Evolutionary conservation across 2,113 vertebrate species (phyloP).

Genomic region (Sinocyclocheilus anshuiensis): DNA sequence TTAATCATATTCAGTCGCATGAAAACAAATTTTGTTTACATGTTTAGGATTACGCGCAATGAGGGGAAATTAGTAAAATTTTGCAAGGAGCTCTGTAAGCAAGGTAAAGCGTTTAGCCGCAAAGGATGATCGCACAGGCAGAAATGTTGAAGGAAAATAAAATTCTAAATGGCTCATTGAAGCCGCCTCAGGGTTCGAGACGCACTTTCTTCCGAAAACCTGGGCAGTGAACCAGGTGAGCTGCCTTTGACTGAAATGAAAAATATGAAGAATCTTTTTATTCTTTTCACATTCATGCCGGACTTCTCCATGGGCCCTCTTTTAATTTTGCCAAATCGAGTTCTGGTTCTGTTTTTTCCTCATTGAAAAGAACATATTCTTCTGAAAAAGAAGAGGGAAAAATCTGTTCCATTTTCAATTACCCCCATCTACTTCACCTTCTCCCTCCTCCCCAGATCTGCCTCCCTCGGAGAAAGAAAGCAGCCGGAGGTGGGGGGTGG

Average conservation of each 20-base stretch:
- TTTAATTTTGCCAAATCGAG: constrained; percentile 57
- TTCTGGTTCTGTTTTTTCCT: constrained; percentile 67
- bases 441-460: constrained; percentile 66
- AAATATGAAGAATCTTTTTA: constrained; percentile 62
- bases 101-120: constrained; percentile 67
- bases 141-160: constrained; percentile 40
- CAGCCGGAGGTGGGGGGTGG: constrained; percentile 37
- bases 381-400: constrained; percentile 61
- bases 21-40: constrained; percentile 82
- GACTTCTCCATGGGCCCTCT: constrained; percentile 26
- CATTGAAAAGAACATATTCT: constrained; percentile 71
- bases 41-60: constrained; percentile 69
- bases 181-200: constrained; percentile 26
- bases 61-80: constrained; percentile 60
- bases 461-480: constrained; percentile 70
- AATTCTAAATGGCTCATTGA: constrained; percentile 44
- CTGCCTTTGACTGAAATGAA: constrained; percentile 53
- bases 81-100: constrained; percentile 55
- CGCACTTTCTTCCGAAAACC: constrained; percentile 56
- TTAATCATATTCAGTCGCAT: constrained; percentile 81
- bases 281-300: constrained; percentile 44
- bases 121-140: constrained; percentile 35
- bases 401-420: constrained; percentile 80
- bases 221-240: constrained; percentile 58
- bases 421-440: constrained; percentile 74